Evolutionary conservation across 2,888 invertebrate genomes (phyloP).

Genomic region (Nymphalis urticae): DNA sequence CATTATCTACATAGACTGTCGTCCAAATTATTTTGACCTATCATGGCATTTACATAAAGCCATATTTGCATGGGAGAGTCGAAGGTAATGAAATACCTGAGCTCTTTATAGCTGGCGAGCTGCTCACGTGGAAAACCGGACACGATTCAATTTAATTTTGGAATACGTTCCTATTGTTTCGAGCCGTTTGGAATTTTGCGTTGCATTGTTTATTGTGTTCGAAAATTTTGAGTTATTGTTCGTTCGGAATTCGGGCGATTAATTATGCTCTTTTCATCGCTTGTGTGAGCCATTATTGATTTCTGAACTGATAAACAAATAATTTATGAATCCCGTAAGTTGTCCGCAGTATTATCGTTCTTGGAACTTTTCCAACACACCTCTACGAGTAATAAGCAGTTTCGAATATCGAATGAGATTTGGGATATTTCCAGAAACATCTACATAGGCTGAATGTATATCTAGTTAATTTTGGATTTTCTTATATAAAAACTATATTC

Average conservation of each 20-base stretch:
- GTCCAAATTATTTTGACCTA: constrained; percentile 39
- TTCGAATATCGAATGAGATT: constrained; percentile 33
- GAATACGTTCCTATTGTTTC: constrained; percentile 53
- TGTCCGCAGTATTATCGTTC: constrained; percentile 31
- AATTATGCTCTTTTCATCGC: constrained; percentile 7
- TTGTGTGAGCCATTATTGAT: constrained; percentile 7
- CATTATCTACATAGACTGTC: constrained; percentile 11
- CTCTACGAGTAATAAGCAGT: constrained; percentile 37
- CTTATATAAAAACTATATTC: neutral
- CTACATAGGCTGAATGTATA: constrained; percentile 13
- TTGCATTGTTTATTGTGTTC: constrained; percentile 38
- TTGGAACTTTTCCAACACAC: constrained; percentile 36
- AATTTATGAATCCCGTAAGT: constrained; percentile 26
- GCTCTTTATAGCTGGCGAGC: constrained; percentile 46
- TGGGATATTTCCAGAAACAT: constrained; percentile 31
- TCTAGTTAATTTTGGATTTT: neutral
- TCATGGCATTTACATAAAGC: constrained; percentile 37
- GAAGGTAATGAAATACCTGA: constrained; percentile 49
- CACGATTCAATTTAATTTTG: constrained; percentile 58
- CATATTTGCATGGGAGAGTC: constrained; percentile 40
- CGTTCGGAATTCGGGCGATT: constrained; percentile 11
- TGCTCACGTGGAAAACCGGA: constrained; percentile 51
- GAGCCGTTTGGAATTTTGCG: constrained; percentile 38
- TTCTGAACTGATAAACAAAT: constrained; percentile 12
- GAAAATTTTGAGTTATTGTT: constrained; percentile 24